Conservation (phyloP, 2,113 vertebrate species). For the Lamprotornis superbus region DNA sequence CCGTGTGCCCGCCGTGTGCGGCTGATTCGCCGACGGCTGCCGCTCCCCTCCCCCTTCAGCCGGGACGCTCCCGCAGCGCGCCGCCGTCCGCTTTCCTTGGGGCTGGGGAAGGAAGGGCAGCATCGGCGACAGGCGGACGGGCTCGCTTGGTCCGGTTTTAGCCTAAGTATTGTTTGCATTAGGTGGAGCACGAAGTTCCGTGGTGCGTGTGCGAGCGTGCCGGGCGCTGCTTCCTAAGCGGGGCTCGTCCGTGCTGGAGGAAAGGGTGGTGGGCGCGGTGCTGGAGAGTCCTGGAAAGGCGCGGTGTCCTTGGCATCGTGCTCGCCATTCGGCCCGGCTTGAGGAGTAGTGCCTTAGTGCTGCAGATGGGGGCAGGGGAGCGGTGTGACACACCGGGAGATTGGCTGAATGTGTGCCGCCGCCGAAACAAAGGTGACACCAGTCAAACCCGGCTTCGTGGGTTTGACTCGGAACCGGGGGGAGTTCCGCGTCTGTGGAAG, state of each 20-base stretch:
- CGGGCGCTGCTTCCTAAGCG: background rate
- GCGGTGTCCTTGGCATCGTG: background rate
- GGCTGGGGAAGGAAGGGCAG: background rate
- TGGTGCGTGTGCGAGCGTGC: background rate
- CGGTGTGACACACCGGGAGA: background rate
- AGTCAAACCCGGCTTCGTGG: background rate
- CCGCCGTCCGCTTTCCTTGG: background rate
- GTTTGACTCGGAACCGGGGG: background rate
- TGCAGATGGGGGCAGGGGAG: background rate
- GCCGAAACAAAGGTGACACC: background rate
- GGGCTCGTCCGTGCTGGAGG: background rate
- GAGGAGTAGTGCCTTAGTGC: background rate
- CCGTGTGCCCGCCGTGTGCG: background rate
- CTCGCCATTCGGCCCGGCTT: background rate
- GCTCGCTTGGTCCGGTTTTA: background rate
- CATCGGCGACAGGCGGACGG: background rate
- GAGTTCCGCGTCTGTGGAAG: background rate
- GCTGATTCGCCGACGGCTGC: background rate
- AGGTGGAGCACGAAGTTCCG: background rate
- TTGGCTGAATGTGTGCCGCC: background rate
- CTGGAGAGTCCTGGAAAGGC: background rate
- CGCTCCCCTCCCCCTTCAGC: background rate
- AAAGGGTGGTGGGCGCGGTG: background rate
- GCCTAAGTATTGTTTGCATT: background rate
- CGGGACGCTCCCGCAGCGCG: background rate